Percentiles rank a stretch among this genome's conserved stretches.
These are phyloP conservation scores for Virgularia gustaviana DNA, from an alignment of 92 coral and sea anemone genomes.

Conservation along the genomic window DNA sequence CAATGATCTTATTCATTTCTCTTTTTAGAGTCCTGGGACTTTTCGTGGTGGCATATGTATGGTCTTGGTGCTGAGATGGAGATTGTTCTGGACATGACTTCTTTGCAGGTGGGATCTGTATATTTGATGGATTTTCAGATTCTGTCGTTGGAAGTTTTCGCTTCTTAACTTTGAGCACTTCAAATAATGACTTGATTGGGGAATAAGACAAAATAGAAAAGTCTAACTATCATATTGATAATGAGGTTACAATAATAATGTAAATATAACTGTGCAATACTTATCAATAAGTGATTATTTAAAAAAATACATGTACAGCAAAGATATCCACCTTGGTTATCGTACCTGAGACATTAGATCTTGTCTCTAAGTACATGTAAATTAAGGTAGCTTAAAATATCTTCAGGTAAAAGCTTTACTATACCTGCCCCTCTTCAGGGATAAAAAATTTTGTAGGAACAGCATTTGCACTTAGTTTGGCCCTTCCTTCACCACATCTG, in stretches of 20 bases:
- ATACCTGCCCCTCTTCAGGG: neutral
- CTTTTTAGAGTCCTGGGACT: slow-evolving; percentile 11
- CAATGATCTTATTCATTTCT: neutral
- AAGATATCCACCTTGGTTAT: no score
- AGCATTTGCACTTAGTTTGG: slow-evolving; percentile 1
- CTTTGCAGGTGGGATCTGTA: neutral
- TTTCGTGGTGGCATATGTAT: neutral
- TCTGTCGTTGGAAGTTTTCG: neutral
- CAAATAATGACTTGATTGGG: neutral
- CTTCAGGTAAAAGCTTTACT: neutral
- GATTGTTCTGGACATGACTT: neutral
- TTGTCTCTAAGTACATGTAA: no score
- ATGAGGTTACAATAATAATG: no score
- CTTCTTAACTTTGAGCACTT: neutral
- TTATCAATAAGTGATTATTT: neutral
- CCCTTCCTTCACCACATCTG: neutral
- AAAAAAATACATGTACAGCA: neutral
- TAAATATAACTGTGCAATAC: no score
- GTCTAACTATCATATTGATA: no score
- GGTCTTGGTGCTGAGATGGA: slow-evolving; percentile 8
- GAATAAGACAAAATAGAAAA: no score
- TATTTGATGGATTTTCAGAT: neutral
- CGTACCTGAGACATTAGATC: no score
- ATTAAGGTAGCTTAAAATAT: no score
- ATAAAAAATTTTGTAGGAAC: neutral